These are phyloP conservation scores for Esox masquinongy DNA, from an alignment of 2,797 vertebrate genomes.

Conservation along the genomic window DNA sequence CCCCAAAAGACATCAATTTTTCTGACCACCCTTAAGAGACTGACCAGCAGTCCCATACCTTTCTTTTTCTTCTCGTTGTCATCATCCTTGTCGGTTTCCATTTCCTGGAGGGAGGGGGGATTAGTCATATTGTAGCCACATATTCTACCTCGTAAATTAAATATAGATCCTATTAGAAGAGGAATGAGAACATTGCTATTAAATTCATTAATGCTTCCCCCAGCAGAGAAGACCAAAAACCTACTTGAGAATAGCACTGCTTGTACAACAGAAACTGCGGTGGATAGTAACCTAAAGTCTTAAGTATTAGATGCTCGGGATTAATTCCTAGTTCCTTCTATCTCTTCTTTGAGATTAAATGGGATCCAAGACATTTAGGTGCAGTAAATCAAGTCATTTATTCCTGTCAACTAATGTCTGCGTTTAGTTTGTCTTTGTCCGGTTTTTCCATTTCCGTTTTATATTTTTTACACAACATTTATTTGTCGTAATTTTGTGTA, in stretches of 20 bases:
- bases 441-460: too few species aligned
- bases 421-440: too few species aligned
- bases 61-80: constrained; percentile 85
- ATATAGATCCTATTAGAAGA: neutral
- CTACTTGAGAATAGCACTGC: neutral
- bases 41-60: constrained; percentile 42
- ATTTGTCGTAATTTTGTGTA: too few species aligned
- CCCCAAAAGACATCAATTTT: too few species aligned
- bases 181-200: neutral
- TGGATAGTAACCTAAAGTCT: too few species aligned
- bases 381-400: neutral
- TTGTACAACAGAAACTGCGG: too few species aligned
- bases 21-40: neutral
- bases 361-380: neutral
- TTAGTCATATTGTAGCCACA: neutral
- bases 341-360: too few species aligned
- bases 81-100: constrained; percentile 82
- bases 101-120: constrained; percentile 67
- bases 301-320: too few species aligned
- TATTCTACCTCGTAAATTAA: neutral
- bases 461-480: too few species aligned
- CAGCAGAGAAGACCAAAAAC: neutral
- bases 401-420: neutral
- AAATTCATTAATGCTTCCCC: neutral
- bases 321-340: too few species aligned